Evolutionary conservation across 2,888 invertebrate species (phyloP), one percentile per base, ranked within the genome.

Genomic region (Coleophora flavipennella): DNA sequence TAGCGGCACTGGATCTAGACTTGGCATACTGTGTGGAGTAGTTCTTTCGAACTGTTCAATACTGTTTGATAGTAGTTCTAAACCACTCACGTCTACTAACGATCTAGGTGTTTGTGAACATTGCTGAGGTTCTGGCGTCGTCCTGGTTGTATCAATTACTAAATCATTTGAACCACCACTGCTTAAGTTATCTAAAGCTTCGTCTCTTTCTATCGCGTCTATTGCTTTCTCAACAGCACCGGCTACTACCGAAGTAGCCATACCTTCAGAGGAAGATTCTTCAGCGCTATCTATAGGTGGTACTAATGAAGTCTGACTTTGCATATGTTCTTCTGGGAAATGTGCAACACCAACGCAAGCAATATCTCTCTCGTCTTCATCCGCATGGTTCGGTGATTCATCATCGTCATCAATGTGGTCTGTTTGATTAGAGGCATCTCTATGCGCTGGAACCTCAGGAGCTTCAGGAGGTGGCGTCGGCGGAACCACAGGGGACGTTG

Each of bases 371-470:
- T 83, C 83, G 37, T 83, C 79, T 33, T 84, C 81, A 41, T 84
- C 83, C 1, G 79, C 77, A 9, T 77, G 76, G 43, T 78, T 79
- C 0, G 74, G 81, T 0, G 80, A 76, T 42, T 85, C 91, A 48
- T 91, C 91, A 40, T 91, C 91, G 51, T 90, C 91, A 55, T 88
- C 87, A 0, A 91, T 89, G 13, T 91, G 90, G 57, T 94, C 93
- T 0, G 94, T 94, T 74, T 94, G 94, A 61, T 93, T 94, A 38
- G 92, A 92, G 0, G 93, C 93, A 57, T 94, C 93, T 63, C 89
- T 71, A 32, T 81, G 93, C n/a, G 92, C 92, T 27, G 89, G 89
- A 3, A 85, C 79, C 44, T 89, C 88, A 1, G 87, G 80, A 2
- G 76, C 76, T 43, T 85, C 84, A 42, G 87, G 85, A 11, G 86